Conservation (phyloP, 2,113 vertebrate genomes). For the Sarotherodon lohbergeri region DNA sequence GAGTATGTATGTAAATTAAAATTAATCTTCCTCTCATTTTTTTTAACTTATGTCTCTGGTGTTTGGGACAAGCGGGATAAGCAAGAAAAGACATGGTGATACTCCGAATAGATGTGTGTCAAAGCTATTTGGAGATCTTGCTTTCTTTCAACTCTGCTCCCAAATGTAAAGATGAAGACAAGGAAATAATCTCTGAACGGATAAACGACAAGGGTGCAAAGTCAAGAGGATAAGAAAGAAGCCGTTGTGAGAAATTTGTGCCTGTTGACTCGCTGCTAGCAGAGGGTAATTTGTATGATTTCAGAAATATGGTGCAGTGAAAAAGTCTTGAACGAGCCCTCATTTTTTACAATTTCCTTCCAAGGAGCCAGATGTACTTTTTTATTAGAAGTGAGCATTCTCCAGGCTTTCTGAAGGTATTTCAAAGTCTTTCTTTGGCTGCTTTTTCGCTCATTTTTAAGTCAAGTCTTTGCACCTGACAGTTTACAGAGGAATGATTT, state of each 20-base stretch:
- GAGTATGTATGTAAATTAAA: constrained; percentile 53
- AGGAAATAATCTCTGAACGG: not conserved
- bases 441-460: not conserved
- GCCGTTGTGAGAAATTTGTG: not conserved
- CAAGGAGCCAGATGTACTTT: not conserved
- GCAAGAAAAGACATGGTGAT: not conserved
- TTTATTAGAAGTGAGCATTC: not conserved
- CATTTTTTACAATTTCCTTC: not conserved
- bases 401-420: not conserved
- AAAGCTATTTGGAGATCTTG: constrained; percentile 29
- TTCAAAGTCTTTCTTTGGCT: not conserved
- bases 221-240: not conserved
- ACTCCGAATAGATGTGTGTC: constrained; percentile 4
- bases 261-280: not conserved
- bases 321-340: not conserved
- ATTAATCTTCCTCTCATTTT: not conserved
- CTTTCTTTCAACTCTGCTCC: constrained; percentile 31
- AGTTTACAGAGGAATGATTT: not conserved
- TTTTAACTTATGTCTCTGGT: constrained; percentile 17
- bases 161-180: constrained; percentile 12
- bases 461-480: not conserved
- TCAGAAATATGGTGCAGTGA: not conserved
- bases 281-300: not conserved
- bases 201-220: constrained; percentile 2
- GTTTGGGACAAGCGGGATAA: constrained; percentile 15